Conservation (phyloP, 2,113 vertebrate species). For the Chlamydotis undulata region DNA sequence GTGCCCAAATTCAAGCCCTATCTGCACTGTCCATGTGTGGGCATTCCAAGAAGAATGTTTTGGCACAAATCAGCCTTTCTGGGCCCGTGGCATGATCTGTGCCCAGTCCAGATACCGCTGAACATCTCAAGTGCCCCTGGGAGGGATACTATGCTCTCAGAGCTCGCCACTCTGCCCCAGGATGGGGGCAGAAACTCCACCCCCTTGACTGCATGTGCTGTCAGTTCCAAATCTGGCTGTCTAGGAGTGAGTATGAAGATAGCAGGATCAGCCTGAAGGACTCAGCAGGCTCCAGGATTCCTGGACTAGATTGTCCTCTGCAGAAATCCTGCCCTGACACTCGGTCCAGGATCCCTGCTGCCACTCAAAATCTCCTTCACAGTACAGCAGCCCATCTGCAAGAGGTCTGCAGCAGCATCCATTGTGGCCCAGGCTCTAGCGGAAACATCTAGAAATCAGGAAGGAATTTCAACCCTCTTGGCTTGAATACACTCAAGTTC, state of each 20-base stretch:
- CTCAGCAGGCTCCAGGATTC: neutral
- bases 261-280: fast-evolving
- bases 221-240: neutral
- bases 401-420: neutral
- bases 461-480: neutral
- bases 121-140: neutral
- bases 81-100: fast-evolving
- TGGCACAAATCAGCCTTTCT: neutral
- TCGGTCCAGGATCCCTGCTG: neutral
- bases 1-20: neutral
- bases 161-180: neutral
- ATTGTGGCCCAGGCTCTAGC: fast-evolving
- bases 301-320: neutral
- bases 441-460: neutral
- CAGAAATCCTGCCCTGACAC: neutral
- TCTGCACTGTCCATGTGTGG: fast-evolving
- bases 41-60: neutral
- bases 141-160: neutral
- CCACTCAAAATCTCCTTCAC: neutral
- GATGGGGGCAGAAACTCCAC: neutral
- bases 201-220: neutral
- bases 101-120: neutral
- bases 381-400: neutral
- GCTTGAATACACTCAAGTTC: neutral
- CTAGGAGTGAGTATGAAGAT: neutral